These are phyloP conservation scores for Phaethornis superciliosus DNA, from an alignment of 2,113 vertebrate genomes.

Conservation along the genomic window DNA sequence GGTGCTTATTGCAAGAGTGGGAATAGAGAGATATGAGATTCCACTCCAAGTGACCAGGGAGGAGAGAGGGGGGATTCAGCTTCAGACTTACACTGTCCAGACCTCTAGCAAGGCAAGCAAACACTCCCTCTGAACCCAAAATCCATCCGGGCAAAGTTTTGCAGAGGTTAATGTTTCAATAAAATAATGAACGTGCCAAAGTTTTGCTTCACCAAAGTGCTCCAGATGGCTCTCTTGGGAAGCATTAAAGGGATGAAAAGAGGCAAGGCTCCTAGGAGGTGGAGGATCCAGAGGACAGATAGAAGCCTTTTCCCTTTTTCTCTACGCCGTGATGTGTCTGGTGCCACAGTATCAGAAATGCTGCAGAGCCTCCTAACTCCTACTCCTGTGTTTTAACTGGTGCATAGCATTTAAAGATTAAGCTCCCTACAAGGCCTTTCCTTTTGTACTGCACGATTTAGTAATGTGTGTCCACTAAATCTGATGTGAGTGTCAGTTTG, in stretches of 20 bases:
- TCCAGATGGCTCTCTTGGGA: constrained; percentile 6
- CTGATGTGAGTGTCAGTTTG: constrained; percentile 55
- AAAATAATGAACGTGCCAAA: background rate
- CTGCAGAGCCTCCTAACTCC: constrained; percentile 46
- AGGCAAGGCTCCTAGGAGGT: background rate
- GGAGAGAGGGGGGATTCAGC: background rate
- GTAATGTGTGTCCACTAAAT: constrained; percentile 55
- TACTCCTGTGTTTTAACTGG: constrained; percentile 49
- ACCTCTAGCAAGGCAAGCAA: background rate
- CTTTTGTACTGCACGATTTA: constrained; percentile 55
- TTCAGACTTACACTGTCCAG: constrained; percentile 10
- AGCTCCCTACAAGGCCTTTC: constrained; percentile 29
- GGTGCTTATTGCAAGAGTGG: background rate
- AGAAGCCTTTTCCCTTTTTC: background rate
- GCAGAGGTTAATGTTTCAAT: background rate
- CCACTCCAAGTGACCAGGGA: background rate
- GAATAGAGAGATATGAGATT: background rate
- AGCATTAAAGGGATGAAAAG: constrained; percentile 19
- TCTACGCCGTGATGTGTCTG: background rate
- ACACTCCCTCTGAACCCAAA: constrained; percentile 13
- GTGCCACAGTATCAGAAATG: constrained; percentile 54
- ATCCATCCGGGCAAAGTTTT: background rate
- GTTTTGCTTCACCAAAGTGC: background rate
- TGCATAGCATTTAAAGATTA: constrained; percentile 55
- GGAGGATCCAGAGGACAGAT: background rate